Conservation (phyloP, 2,113 vertebrate species). For the Thamnaconus septentrionalis region DNA sequence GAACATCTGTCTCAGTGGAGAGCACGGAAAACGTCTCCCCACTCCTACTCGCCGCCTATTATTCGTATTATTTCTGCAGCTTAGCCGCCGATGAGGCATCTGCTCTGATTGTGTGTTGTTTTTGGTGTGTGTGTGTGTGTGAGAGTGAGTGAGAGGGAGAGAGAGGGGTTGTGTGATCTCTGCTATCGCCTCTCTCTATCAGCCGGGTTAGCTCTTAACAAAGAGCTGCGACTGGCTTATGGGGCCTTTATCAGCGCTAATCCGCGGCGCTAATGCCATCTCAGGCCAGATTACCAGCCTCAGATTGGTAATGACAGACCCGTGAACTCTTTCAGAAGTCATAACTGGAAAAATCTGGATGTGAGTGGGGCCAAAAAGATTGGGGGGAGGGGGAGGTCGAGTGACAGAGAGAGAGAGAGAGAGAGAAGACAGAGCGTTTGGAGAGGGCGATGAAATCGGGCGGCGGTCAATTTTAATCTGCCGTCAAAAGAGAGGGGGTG, state of each 20-base stretch:
- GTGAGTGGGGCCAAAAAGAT: conserved; percentile 31
- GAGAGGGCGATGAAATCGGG: conserved; percentile 41
- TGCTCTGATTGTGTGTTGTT: conserved; percentile 27
- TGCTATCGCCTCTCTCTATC: conserved; percentile 64
- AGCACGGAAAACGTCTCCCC: conserved; percentile 54
- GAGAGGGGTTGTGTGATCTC: not conserved
- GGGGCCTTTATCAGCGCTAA: conserved; percentile 78
- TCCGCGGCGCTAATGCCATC: conserved; percentile 76
- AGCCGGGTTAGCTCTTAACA: conserved; percentile 71
- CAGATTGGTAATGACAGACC: conserved; percentile 77
- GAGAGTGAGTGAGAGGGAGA: conserved; percentile 6
- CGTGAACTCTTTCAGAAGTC: conserved; percentile 76
- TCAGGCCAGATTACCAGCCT: conserved; percentile 78
- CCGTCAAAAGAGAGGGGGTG: conserved; percentile 32
- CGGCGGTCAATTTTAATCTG: conserved; percentile 69
- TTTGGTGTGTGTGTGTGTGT: too few relatives aligned
- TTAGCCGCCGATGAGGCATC: conserved; percentile 59
- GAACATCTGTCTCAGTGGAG: conserved; percentile 62
- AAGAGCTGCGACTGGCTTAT: conserved; percentile 74
- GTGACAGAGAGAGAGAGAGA: conserved; percentile 14
- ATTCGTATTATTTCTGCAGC: conserved; percentile 67
- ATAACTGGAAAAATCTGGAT: conserved; percentile 65
- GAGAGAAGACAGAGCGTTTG: conserved; percentile 12
- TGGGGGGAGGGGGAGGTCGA: not conserved
- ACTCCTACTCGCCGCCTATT: conserved; percentile 44